These are phyloP conservation scores for Drosophila kokeensis DNA, from an alignment of 2,888 invertebrate species.

Conservation along the genomic window DNA sequence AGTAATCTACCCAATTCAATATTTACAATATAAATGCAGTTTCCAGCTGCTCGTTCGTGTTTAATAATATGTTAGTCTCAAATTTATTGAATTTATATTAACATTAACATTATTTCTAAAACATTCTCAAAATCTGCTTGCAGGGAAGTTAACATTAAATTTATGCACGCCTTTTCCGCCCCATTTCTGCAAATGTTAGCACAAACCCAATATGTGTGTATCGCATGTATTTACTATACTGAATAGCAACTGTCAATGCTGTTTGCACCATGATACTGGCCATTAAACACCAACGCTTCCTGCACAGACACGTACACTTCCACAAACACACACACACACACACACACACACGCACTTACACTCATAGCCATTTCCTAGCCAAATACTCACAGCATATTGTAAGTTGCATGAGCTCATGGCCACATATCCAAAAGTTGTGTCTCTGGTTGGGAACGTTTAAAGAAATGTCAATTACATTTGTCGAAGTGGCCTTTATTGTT, in stretches of 20 bases:
- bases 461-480: slow-evolving; percentile 80
- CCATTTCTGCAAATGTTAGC: slow-evolving; percentile 14
- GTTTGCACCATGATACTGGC: slow-evolving; percentile 51
- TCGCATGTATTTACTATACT: slow-evolving; percentile 19
- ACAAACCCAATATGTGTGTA: slow-evolving; percentile 4
- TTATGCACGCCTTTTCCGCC: slow-evolving; percentile 16
- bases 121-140: not conserved
- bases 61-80: not conserved
- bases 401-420: slow-evolving; percentile 43
- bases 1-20: not conserved
- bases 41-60: not conserved
- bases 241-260: slow-evolving; percentile 45
- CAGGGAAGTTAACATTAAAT: slow-evolving; percentile 5
- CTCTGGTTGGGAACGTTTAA: slow-evolving; percentile 53
- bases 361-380: slow-evolving; percentile 22
- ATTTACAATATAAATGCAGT: too few relatives aligned
- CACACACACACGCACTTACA: not conserved
- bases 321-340: not conserved
- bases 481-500: slow-evolving; percentile 63
- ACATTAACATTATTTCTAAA: not conserved
- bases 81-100: slow-evolving; percentile 3
- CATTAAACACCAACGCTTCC: slow-evolving; percentile 46
- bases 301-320: slow-evolving; percentile 15
- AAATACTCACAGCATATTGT: slow-evolving; percentile 54
- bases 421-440: slow-evolving; percentile 45